Conservation (phyloP, 2,113 vertebrate species). For the Taxidea taxus region DNA sequence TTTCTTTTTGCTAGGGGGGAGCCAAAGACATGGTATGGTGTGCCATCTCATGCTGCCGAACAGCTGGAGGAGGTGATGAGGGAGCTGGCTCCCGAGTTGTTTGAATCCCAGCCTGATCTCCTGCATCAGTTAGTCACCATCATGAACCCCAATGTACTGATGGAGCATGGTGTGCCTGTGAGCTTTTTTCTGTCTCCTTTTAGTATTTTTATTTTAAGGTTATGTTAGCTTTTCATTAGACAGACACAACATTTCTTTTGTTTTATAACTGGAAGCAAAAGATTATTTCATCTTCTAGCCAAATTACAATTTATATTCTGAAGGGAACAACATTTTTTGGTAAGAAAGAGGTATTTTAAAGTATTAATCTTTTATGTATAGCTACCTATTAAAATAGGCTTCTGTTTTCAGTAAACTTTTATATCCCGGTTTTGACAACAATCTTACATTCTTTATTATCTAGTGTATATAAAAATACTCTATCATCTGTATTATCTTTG, state of each 20-base stretch:
- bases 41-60: constrained; percentile 96
- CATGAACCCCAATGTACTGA: constrained; percentile 98
- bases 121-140: constrained; percentile 98
- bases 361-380: background rate
- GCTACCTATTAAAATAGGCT: background rate
- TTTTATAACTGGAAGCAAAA: constrained; percentile 39
- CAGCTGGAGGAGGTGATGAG: constrained; percentile 98
- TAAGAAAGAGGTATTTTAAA: constrained; percentile 21
- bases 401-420: constrained; percentile 26
- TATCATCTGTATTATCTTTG: background rate
- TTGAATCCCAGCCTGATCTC: constrained; percentile 97
- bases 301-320: constrained; percentile 1
- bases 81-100: constrained; percentile 95
- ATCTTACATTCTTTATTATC: background rate
- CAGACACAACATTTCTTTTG: background rate
- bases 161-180: constrained; percentile 98
- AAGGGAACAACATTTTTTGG: background rate
- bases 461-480: background rate
- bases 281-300: background rate
- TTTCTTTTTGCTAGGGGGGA: constrained; percentile 89
- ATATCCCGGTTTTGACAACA: constrained; percentile 15
- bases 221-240: constrained; percentile 27
- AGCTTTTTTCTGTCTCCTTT: constrained; percentile 74
- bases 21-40: constrained; percentile 98
- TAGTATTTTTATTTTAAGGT: constrained; percentile 13